Conservation (phyloP, 2,113 vertebrate species). For the Pteruthius melanotis region DNA sequence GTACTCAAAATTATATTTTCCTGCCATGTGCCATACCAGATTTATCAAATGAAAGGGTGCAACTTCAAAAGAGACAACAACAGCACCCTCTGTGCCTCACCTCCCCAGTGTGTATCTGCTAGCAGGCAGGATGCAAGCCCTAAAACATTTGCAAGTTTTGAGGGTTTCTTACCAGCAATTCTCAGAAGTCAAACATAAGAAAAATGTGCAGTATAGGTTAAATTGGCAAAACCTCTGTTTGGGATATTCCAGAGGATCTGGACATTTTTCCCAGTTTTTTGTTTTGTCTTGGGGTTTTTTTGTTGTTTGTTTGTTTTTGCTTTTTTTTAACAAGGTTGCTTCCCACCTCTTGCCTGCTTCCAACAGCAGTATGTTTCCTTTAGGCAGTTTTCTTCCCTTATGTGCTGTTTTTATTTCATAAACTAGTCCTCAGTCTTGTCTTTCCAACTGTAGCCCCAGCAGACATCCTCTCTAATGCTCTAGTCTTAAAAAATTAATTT, state of each 20-base stretch:
- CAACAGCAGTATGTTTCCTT: slow-evolving; percentile 40
- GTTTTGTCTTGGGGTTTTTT: not conserved
- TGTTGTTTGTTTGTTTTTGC: not conserved
- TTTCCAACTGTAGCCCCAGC: slow-evolving; percentile 34
- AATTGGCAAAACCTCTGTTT: not conserved
- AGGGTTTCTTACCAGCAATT: not conserved
- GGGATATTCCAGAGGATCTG: not conserved
- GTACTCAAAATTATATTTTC: not conserved
- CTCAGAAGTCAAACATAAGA: not conserved
- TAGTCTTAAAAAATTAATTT: slow-evolving; percentile 61
- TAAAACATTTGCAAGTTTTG: not conserved
- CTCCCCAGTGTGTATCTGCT: not conserved
- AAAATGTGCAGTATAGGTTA: not conserved
- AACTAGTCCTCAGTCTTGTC: slow-evolving; percentile 25
- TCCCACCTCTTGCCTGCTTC: not conserved
- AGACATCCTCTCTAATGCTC: slow-evolving; percentile 35
- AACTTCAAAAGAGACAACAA: not conserved
- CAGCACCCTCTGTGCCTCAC: not conserved
- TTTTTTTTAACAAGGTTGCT: not conserved
- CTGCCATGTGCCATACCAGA: not conserved
- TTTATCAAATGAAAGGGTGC: not conserved
- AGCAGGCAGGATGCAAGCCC: not conserved
- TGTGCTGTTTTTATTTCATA: slow-evolving; percentile 41
- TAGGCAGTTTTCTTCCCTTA: slow-evolving; percentile 49
- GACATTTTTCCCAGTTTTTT: not conserved